Percentiles rank a stretch among this genome's conserved stretches.
phyloP scores from a whole-genome alignment of 2,797 vertebrate species.

The Pyrocephalus nanus region DNA sequence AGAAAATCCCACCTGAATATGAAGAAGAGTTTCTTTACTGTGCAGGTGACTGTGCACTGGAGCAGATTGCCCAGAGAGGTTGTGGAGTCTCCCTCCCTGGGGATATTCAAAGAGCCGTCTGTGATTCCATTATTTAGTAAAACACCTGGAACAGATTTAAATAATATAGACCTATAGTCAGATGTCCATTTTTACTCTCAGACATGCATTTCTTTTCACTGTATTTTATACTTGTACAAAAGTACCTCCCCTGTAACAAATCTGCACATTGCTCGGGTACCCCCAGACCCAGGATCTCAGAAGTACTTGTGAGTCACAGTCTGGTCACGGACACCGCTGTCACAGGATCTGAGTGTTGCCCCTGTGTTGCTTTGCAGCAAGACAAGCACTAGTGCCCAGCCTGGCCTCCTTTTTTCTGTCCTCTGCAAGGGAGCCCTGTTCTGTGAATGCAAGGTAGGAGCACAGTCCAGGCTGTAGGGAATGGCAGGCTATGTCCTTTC shows the following conservation, averaged over 20 bases:
- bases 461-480: not conserved
- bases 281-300: not conserved
- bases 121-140: too few species aligned
- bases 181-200: not conserved
- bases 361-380: not conserved
- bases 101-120: not conserved
- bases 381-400: not conserved
- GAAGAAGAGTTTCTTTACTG: not conserved
- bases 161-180: not conserved
- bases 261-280: fast-evolving
- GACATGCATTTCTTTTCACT: not conserved
- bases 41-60: not conserved
- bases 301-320: not conserved
- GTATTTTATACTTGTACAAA: not conserved
- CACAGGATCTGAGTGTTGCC: not conserved
- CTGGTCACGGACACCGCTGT: not conserved
- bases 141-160: not conserved
- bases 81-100: too few species aligned
- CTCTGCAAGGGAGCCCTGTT: not conserved
- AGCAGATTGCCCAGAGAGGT: not conserved
- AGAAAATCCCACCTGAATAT: not conserved
- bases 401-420: not conserved
- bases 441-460: fast-evolving
- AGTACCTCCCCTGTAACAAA: not conserved
- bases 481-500: not conserved